Base-by-base conservation (phyloP, 2,113 vertebrate genomes). In the Lepus timidus region DNA sequence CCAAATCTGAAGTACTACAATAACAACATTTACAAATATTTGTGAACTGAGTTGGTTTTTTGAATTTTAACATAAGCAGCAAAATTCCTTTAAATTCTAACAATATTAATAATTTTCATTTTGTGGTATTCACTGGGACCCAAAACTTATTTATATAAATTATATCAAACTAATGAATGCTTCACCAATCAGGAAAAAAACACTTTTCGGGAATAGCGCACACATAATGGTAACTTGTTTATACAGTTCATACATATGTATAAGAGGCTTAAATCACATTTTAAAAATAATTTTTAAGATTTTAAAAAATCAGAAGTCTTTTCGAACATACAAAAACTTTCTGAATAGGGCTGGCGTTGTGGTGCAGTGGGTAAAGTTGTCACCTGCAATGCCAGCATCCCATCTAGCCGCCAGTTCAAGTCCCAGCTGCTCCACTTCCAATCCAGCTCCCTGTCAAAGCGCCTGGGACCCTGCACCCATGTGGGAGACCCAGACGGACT, bases 41-140 rank as follows among this genome's bases (percentile, higher is more conserved):
- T 85, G 31, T 93, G 55, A 97, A 52, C 29, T 95, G 22, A 79
- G 36, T 31, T 92, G 62, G 9, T 61, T 90, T 85, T 90, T 81
- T 96, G 16, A 83, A 93, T 76, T 75, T 79, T 29, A 95, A 95
- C 12, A 49, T 3, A 51, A 76, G 12, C 79, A 23, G 16, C 36
- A 83, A 83, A 96, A 44, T 3, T 75, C 36, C 11, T 85, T 74
- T 39, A 91, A 94, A 61, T 16, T 22, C 27, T 81, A 61, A 61
- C 4, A 82, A 49, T 33, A 64, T 44, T 22, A 70, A 22, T 84
- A 68, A 81, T 84, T 85, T 81, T 93, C 75, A 91, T 33, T 76
- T 31, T 68, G 9, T 33, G 23, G 76, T 44, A 93, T 36, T 83
- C 67, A 58, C 33, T 62, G 88, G 39, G 78, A 81, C 5, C 55